Conservation (phyloP, 2,113 vertebrate genomes). For the Axis porcinus region DNA sequence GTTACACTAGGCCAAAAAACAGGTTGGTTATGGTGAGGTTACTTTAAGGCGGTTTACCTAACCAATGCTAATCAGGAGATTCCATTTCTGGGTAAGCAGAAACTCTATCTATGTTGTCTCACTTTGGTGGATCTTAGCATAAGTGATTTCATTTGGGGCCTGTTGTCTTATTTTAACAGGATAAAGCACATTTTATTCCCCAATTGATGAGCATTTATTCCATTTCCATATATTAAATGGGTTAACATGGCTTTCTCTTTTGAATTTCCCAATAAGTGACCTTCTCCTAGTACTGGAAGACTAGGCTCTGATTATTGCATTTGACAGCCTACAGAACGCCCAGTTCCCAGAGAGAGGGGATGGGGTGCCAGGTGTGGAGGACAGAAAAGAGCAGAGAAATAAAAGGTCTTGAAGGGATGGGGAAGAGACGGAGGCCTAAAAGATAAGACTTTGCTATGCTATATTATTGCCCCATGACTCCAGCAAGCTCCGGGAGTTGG, state of each 20-base stretch:
- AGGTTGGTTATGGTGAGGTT: background rate
- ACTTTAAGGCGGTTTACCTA: background rate
- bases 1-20: background rate
- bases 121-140: background rate
- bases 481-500: background rate
- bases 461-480: background rate
- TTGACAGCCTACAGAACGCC: background rate
- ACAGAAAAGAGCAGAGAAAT: background rate
- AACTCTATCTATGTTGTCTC: background rate
- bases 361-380: too few relatives aligned
- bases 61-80: background rate
- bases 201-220: background rate
- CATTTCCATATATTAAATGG: background rate
- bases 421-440: too few relatives aligned
- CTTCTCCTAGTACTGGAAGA: background rate
- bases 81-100: background rate
- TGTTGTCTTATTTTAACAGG: background rate
- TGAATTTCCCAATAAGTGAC: background rate
- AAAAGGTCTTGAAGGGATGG: background rate
- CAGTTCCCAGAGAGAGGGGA: background rate
- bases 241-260: background rate
- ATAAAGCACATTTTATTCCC: background rate
- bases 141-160: background rate
- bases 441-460: too few relatives aligned
- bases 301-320: background rate